Percentiles rank a stretch among this genome's conserved stretches.
Conservation (phyloP, 2,797 vertebrate genomes). For the Pogonophryne albipinna region DNA sequence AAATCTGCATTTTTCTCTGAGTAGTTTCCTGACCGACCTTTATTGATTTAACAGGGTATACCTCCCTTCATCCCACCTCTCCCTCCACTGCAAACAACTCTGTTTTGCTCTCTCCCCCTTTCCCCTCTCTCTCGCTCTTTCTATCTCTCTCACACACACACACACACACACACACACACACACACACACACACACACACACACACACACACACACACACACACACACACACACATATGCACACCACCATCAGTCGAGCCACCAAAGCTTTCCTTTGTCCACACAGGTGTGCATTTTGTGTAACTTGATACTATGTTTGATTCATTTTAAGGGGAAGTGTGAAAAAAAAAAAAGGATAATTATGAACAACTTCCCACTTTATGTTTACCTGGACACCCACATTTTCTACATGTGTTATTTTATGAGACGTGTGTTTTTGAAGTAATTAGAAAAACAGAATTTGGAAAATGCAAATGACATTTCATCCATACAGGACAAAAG, state of each 20-base stretch:
- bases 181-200: not conserved
- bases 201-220: not conserved
- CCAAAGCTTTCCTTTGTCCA: constrained; percentile 18
- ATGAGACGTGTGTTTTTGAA: not conserved
- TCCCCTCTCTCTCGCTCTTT: not conserved
- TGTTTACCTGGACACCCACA: not conserved
- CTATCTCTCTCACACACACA: not conserved
- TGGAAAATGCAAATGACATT: not conserved
- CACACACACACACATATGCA: not conserved
- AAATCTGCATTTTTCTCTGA: constrained; percentile 8
- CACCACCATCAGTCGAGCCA: not conserved
- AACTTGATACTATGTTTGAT: constrained; percentile 20
- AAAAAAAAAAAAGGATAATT: constrained; percentile 55
- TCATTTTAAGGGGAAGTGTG: not conserved
- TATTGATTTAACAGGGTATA: constrained; percentile 37
- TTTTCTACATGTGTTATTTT: not conserved
- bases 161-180: not conserved
- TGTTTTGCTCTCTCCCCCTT: not conserved
- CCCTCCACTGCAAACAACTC: constrained; percentile 16
- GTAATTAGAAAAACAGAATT: not conserved
- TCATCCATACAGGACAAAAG: not conserved
- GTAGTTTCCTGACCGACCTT: constrained; percentile 4
- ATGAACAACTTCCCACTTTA: constrained; percentile 37
- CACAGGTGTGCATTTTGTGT: constrained; percentile 39
- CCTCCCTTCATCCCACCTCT: constrained; percentile 37